Evolutionary conservation across 2,797 vertebrate species (phyloP), one percentile per base, ranked within the genome.

Genomic region (Chaenodraco wilsoni): DNA sequence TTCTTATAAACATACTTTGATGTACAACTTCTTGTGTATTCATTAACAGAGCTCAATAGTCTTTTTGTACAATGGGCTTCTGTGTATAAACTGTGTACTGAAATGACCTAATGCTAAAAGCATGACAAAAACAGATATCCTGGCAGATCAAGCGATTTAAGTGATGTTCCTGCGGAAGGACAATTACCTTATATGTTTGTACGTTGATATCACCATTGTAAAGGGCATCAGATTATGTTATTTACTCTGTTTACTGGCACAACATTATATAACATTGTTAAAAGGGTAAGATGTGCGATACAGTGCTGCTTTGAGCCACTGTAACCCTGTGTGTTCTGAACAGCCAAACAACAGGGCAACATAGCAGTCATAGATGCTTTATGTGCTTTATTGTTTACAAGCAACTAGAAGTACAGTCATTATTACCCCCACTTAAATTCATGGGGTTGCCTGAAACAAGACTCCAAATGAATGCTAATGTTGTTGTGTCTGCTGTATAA

Each of bases 131-230:
- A 64, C 40, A 70, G 48, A 45, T 64, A 87, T 72, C 51, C 21
- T 45, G 54, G 16, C 63, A 56, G 27, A 78, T 65, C 45, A 13
- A 11, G 45, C 69, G 72, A 81, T 86, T 50, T 46, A 17, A 70
- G 19, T 44, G 69, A 78, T 73, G 45, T 81, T 72, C 81, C 19
- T 60, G 40, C 65, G 41, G 41, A 71, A 66, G 51, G 44, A 58
- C 44, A 82, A 59, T 80, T 7, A 78, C 64, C 46, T 82, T 69
- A 84, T 86, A 9, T 79, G 67, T 83, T 79, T 88, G 57, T 84
- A 65, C 69, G 37, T 1, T 79, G 76, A 70, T 43, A 48, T 79
- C 69, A 49, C 16, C 16, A 45, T 75, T 75, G 76, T 77, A 46
- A 77, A 76, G 48, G 0, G 17, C 45, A 54, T 49, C 55, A 49